Evolutionary conservation across 2,113 vertebrate species (phyloP).

Genomic region (Archocentrus centrarchus): DNA sequence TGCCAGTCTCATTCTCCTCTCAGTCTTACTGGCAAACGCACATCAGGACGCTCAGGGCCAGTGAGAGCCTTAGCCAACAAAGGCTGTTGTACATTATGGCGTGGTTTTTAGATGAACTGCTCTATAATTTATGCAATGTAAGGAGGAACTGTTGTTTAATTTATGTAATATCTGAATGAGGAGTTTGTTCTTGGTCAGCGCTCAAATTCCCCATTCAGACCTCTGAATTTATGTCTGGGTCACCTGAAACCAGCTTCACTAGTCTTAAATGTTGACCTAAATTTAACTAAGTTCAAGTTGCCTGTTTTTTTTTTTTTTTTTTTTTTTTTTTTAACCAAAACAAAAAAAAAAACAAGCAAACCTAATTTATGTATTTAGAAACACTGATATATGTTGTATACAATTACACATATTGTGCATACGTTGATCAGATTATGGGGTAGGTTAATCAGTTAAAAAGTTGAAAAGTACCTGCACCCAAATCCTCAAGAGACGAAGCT

Average conservation of each 20-base stretch:
- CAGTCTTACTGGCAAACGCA: constrained; percentile 52
- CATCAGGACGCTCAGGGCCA: constrained; percentile 42
- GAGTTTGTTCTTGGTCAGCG: constrained; percentile 35
- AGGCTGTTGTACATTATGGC: constrained; percentile 65
- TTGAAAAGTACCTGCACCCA: neutral
- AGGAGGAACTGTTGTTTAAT: constrained; percentile 75
- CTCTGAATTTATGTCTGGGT: constrained; percentile 27
- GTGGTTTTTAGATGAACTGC: constrained; percentile 60
- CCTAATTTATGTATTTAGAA: neutral
- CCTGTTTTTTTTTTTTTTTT: neutral
- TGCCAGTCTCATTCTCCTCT: constrained; percentile 28
- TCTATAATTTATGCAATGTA: constrained; percentile 70
- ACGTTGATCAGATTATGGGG: neutral
- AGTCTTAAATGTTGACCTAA: neutral
- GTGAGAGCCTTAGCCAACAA: constrained; percentile 35
- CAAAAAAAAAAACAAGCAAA: neutral
- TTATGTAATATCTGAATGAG: constrained; percentile 64
- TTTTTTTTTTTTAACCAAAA: neutral
- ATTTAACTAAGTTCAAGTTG: too few relatives aligned
- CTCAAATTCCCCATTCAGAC: constrained; percentile 20
- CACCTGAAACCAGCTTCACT: constrained; percentile 6
- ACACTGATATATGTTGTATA: neutral
- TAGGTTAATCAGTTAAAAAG: constrained; percentile 14
- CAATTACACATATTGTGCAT: neutral
- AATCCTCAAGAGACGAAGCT: constrained; percentile 22